A percentile compares a stretch with the other conserved stretches of the same genome.
phyloP scores from a whole-genome alignment of 2,888 invertebrate species.

The Iselma pallidipennis region DNA sequence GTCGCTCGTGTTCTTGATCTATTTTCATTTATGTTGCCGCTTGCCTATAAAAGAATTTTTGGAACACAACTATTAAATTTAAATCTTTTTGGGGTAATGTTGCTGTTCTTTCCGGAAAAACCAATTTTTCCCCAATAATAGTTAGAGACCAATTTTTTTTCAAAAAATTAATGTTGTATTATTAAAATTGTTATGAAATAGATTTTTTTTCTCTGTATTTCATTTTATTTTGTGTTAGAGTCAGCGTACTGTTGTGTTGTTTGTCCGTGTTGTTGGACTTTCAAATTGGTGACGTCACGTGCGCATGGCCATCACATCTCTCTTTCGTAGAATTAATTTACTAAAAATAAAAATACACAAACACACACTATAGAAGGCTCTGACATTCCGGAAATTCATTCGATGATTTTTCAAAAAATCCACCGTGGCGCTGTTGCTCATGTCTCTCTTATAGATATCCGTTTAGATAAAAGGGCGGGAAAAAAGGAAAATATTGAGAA shows the following conservation, averaged over 20 bases:
- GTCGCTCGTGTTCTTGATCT: slow-evolving; percentile 7
- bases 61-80: not conserved
- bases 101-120: too few species aligned
- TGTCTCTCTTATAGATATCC: not conserved
- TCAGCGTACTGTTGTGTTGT: slow-evolving; percentile 18
- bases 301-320: slow-evolving; percentile 27
- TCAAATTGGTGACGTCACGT: slow-evolving; percentile 29
- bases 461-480: not conserved
- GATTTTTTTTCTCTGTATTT: not conserved
- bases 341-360: slow-evolving; percentile 32
- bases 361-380: not conserved
- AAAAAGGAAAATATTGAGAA: not conserved
- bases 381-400: slow-evolving; percentile 4
- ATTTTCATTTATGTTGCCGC: too few species aligned
- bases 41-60: too few species aligned
- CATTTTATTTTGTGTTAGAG: slow-evolving; percentile 16
- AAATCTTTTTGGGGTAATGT: too few species aligned
- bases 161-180: too few species aligned
- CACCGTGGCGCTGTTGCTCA: not conserved
- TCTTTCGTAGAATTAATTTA: slow-evolving; percentile 34
- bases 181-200: not conserved
- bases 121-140: not conserved
- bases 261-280: slow-evolving; percentile 26
- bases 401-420: not conserved
- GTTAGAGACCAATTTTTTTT: not conserved